Evolutionary conservation across 2,113 vertebrate genomes (phyloP), one percentile per base, ranked within the genome.

Genomic region (Spheniscus mendiculus): DNA sequence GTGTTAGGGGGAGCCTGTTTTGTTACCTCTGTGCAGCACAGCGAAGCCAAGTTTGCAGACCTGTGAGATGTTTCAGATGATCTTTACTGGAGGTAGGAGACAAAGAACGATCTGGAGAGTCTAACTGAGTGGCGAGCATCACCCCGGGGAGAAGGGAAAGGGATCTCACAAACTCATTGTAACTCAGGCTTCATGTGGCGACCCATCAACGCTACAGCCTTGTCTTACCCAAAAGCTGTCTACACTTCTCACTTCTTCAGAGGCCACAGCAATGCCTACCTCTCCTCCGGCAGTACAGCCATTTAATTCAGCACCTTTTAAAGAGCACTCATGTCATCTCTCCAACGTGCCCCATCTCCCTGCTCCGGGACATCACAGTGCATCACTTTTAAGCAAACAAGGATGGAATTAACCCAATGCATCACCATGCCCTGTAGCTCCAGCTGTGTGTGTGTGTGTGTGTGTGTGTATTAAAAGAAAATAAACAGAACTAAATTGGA

Each of bases 401-500:
- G 42, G 74, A 15, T 13, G 52, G 80, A 83, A 87, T 76, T 36
- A 62, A 52, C 76, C 62, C 90, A 29, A 12, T 0, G 53, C 13
- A 34, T 61, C 70, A 20, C 56, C 16, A 1, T 11, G 59, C 27
- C 8, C 53, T 42, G 66, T 13, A 61, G 65, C 32, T 62, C 59
- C 72, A 56, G 91, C 94, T 47, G 10, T 80, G 38, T 27, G 36
- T 47, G 59, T 10, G 34, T 12, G 15, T 3, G 2, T 12, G 34
- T 65, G 61, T 12, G 38, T 6, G 19, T n/a, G 53, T 49, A 88
- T 79, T 30, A 10, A 70, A 80, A 44, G 71, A 95, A 97, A 96
- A 96, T 12, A 97, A 97, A 93, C 78, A 89, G 32, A 50, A 29
- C 61, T 70, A n/a, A 86, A 71, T 53, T 91, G 92, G 80, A 88